phyloP scores from a whole-genome alignment of 1,140 invertebrate genomes.

The Bombus sibiricus region DNA sequence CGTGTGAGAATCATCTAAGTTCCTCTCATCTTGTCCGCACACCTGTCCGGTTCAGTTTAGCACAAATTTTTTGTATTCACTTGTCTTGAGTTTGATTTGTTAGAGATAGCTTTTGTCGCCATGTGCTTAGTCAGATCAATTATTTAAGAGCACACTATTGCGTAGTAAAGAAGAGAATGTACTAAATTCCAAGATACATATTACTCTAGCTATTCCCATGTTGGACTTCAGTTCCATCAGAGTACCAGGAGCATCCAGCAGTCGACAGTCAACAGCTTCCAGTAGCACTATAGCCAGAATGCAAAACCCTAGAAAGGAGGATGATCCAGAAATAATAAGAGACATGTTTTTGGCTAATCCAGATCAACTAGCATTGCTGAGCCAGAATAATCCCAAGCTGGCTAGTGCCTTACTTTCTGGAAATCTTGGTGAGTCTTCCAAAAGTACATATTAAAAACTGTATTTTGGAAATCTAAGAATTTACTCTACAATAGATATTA shows the following conservation, averaged over 20 bases:
- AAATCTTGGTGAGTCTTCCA: constrained; percentile 86
- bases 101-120: not conserved
- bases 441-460: not conserved
- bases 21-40: not conserved
- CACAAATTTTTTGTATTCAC: not conserved
- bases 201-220: constrained; percentile 81
- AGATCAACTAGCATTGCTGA: constrained; percentile 93
- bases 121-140: not conserved
- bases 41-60: not conserved
- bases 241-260: constrained; percentile 85
- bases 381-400: constrained; percentile 96
- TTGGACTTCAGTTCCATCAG: constrained; percentile 94
- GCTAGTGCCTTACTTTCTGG: constrained; percentile 95
- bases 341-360: constrained; percentile 96
- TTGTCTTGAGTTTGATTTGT: not conserved
- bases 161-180: constrained; percentile 40
- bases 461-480: not conserved
- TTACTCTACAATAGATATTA: not conserved
- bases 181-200: constrained; percentile 64
- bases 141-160: constrained; percentile 13
- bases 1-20: not conserved
- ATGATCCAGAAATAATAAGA: constrained; percentile 94
- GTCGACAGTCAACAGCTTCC: constrained; percentile 46
- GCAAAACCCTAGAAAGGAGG: constrained; percentile 84
- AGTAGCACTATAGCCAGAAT: constrained; percentile 68